Evolutionary conservation across 2,888 invertebrate genomes (phyloP).

Genomic region (Prionchulus punctatus): DNA sequence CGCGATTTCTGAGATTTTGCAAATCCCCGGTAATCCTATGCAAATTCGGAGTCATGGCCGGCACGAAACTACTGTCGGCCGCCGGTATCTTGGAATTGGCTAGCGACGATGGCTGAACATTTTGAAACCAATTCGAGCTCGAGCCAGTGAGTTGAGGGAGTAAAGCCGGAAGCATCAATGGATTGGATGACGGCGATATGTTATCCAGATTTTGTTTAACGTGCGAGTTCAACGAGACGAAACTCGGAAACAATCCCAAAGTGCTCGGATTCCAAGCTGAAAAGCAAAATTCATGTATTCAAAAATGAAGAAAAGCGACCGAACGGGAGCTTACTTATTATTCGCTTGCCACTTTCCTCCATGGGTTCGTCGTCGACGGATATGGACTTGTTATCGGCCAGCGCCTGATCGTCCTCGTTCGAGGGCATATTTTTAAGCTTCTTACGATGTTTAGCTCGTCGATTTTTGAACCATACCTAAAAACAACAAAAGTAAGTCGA

Average conservation of each 20-base stretch:
- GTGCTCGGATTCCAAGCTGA: constrained; percentile 1
- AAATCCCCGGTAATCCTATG: constrained; percentile 5
- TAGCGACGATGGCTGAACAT: too few relatives aligned
- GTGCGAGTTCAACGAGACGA: neutral
- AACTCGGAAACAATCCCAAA: neutral
- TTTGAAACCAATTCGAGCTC: too few relatives aligned
- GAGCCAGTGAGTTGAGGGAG: too few relatives aligned
- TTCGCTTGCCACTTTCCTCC: neutral
- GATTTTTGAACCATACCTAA: constrained; percentile 96
- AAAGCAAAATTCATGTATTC: neutral
- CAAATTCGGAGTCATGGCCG: neutral
- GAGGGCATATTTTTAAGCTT: constrained; percentile 45
- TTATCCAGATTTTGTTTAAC: too few relatives aligned
- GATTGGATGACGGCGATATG: too few relatives aligned
- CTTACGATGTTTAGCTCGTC: constrained; percentile 92
- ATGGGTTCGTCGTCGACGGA: neutral
- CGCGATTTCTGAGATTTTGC: constrained; percentile 6
- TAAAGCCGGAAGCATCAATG: too few relatives aligned
- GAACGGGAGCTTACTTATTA: neutral
- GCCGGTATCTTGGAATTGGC: too few relatives aligned
- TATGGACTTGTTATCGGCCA: neutral
- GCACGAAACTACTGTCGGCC: neutral
- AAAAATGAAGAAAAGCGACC: neutral
- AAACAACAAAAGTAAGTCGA: too few relatives aligned
- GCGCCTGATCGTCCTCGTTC: constrained; percentile 6